Percentiles rank a stretch among this genome's conserved stretches.
Conservation (phyloP, 2,113 vertebrate species). For the Thamnophis sirtalis region DNA sequence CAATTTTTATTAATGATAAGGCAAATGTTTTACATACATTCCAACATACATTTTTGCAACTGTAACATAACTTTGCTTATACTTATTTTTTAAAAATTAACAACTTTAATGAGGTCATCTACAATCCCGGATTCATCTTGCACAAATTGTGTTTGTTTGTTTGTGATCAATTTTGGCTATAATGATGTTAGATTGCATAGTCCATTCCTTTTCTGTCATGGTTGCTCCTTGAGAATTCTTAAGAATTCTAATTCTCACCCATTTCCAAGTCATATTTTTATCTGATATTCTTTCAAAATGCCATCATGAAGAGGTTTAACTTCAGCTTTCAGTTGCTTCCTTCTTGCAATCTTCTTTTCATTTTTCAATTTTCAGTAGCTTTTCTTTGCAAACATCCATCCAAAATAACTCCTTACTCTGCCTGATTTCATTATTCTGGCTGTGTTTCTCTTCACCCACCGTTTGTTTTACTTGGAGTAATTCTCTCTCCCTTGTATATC, state of each 20-base stretch:
- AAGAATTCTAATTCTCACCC: not conserved
- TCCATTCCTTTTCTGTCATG: not conserved
- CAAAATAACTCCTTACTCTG: not conserved
- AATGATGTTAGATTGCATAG: not conserved
- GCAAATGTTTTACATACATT: not conserved
- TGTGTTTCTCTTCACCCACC: not conserved
- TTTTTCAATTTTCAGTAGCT: not conserved
- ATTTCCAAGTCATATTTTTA: not conserved
- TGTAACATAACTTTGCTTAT: not conserved
- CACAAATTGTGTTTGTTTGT: not conserved
- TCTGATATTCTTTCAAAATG: not conserved
- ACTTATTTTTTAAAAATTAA: not conserved
- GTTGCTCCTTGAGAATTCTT: not conserved
- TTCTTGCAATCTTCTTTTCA: not conserved
- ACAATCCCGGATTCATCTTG: not conserved
- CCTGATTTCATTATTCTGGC: not conserved
- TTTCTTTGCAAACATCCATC: not conserved
- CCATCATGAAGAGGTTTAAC: not conserved
- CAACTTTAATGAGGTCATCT: not conserved
- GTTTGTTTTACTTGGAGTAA: not conserved
- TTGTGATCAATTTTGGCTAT: not conserved
- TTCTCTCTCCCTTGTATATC: not conserved
- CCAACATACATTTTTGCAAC: not conserved
- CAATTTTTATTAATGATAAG: not conserved
- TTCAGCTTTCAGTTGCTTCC: not conserved